Evolutionary conservation across 2,797 vertebrate genomes (phyloP).

Genomic region (Philypnodon macrostomus): DNA sequence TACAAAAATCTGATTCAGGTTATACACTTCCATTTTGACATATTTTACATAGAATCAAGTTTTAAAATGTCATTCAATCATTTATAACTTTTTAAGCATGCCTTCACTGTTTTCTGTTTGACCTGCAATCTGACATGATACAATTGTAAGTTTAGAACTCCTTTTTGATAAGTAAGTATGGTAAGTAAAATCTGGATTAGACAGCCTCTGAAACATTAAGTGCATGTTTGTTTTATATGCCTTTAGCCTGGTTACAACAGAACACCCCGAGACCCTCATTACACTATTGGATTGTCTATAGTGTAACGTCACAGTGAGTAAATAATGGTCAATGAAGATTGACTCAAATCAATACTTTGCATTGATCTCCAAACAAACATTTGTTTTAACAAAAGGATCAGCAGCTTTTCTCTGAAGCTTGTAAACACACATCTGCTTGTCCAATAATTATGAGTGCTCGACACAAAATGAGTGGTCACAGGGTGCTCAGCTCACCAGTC

Average conservation of each 20-base stretch:
- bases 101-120: slow-evolving; percentile 62
- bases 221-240: slow-evolving; percentile 48
- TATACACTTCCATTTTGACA: slow-evolving; percentile 9
- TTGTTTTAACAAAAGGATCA: not conserved
- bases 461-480: slow-evolving; percentile 64
- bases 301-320: slow-evolving; percentile 5
- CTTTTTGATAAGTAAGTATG: too few species aligned
- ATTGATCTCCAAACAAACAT: slow-evolving; percentile 25
- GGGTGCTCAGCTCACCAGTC: slow-evolving; percentile 57
- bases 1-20: not conserved
- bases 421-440: not conserved
- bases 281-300: slow-evolving; percentile 11
- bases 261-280: slow-evolving; percentile 69
- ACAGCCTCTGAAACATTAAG: slow-evolving; percentile 16
- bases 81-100: slow-evolving; percentile 47
- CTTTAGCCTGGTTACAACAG: slow-evolving; percentile 38
- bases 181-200: slow-evolving; percentile 57
- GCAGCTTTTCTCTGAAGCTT: not conserved
- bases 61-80: slow-evolving; percentile 7
- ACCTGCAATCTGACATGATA: slow-evolving; percentile 60
- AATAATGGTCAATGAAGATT: slow-evolving; percentile 18
- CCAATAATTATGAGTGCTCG: not conserved
- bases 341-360: slow-evolving; percentile 13
- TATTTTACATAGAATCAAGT: not conserved
- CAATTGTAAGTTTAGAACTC: slow-evolving; percentile 26